Conservation (phyloP, 2,888 invertebrate species). For the Plemyria rubiginata region DNA sequence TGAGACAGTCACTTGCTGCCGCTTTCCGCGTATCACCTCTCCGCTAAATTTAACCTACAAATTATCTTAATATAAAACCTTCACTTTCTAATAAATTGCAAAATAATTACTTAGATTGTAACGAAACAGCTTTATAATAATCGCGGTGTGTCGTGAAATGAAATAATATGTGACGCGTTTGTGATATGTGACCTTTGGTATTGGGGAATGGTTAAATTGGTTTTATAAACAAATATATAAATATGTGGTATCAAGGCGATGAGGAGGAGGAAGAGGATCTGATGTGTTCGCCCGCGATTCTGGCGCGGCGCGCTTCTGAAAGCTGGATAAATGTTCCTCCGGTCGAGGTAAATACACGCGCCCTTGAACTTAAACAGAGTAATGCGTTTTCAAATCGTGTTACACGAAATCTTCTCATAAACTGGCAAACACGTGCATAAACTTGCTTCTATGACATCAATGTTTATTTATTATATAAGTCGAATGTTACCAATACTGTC, state of each 20-base stretch:
- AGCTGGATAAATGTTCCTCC: slow-evolving; percentile 96
- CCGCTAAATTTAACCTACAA: slow-evolving; percentile 66
- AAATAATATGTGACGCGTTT: slow-evolving; percentile 33
- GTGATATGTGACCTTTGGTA: slow-evolving; percentile 37
- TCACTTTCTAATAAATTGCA: slow-evolving; percentile 32
- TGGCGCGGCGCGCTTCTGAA: slow-evolving; percentile 94
- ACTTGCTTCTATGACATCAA: too few relatives aligned
- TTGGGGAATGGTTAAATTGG: slow-evolving; percentile 26
- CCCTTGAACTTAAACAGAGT: slow-evolving; percentile 26
- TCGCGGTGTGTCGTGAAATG: background rate
- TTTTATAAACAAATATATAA: slow-evolving; percentile 42
- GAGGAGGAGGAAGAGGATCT: slow-evolving; percentile 94
- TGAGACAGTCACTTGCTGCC: slow-evolving; percentile 81
- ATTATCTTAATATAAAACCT: slow-evolving; percentile 51
- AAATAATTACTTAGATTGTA: slow-evolving; percentile 9
- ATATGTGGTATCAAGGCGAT: slow-evolving; percentile 91
- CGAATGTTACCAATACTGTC: too few relatives aligned
- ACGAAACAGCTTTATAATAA: slow-evolving; percentile 12
- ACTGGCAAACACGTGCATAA: background rate
- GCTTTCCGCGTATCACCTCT: slow-evolving; percentile 80
- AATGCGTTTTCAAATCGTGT: background rate
- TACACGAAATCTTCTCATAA: background rate
- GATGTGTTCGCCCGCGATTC: slow-evolving; percentile 93
- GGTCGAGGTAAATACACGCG: slow-evolving; percentile 87
- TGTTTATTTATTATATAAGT: too few relatives aligned